These are phyloP conservation scores for Silurus asotus DNA, from an alignment of 2,113 vertebrate species.

Conservation along the genomic window DNA sequence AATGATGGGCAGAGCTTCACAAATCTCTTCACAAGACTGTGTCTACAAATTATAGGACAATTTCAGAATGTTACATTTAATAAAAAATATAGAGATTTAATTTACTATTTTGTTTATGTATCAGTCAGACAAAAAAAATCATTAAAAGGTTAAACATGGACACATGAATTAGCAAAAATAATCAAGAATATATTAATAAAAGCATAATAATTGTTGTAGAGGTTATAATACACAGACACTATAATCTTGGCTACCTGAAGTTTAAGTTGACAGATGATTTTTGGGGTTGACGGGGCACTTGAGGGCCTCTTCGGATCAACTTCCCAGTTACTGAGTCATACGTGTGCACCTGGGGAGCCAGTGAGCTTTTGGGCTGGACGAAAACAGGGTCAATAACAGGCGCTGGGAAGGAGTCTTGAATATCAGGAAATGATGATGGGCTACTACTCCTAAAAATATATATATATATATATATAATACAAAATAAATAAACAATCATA, in stretches of 20 bases:
- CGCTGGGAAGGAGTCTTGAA: conserved; percentile 70
- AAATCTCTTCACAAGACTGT: no score
- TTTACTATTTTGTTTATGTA: no score
- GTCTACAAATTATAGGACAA: no score
- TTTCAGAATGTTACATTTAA: no score
- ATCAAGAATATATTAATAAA: no score
- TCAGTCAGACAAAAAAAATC: no score
- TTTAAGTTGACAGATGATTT: conserved; percentile 72
- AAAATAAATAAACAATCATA: not conserved
- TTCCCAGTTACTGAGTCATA: conserved; percentile 93
- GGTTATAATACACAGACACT: no score
- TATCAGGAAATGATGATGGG: conserved; percentile 80
- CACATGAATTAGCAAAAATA: no score
- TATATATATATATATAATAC: not conserved
- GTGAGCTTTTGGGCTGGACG: conserved; percentile 74
- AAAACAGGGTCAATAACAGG: conserved; percentile 80
- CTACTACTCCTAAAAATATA: conserved; percentile 79
- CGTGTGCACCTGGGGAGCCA: conserved; percentile 75
- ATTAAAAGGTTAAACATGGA: no score
- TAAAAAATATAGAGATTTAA: no score
- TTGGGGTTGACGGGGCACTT: conserved; percentile 65
- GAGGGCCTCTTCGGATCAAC: conserved; percentile 82
- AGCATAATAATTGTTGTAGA: no score
- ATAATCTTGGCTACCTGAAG: conserved; percentile 79
- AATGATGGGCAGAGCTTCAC: no score